Percentiles rank a stretch among this genome's conserved stretches.
Conservation (phyloP, 2,797 vertebrate species). For the Eupleurogrammus muticus region DNA sequence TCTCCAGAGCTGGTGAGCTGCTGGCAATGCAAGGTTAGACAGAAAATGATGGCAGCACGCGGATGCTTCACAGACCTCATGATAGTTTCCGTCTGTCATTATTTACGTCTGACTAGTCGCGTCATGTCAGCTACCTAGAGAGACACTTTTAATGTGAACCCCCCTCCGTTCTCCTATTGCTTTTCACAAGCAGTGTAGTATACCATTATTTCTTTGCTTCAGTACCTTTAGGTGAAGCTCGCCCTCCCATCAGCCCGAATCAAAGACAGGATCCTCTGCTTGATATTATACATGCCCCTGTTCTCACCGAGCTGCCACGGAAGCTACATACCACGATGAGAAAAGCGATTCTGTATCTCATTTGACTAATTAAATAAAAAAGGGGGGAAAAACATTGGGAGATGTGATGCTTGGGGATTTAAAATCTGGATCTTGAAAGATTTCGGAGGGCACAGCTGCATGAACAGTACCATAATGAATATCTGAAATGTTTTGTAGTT, state of each 20-base stretch:
- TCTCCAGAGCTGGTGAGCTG: conserved; percentile 92
- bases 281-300: conserved; percentile 89
- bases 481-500: conserved; percentile 48
- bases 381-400: conserved; percentile 15
- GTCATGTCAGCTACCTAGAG: conserved; percentile 98
- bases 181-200: conserved; percentile 88
- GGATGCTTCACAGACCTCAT: conserved; percentile 99
- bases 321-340: conserved; percentile 62
- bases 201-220: conserved; percentile 98
- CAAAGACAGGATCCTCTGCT: conserved; percentile 89
- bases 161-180: conserved; percentile 81
- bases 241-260: conserved; percentile 91
- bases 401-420: conserved; percentile 50
- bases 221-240: conserved; percentile 96
- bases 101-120: conserved; percentile 99
- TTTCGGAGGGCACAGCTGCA: conserved; percentile 48
- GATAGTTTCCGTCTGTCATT: conserved; percentile 99
- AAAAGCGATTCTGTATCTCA: conserved; percentile 72
- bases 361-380: conserved; percentile 75
- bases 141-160: conserved; percentile 93
- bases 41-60: conserved; percentile 96
- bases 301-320: conserved; percentile 81
- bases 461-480: conserved; percentile 40
- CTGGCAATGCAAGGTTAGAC: conserved; percentile 97
- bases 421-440: conserved; percentile 50